phyloP scores from a whole-genome alignment of 2,113 vertebrate genomes.

The Pedionomus torquatus region DNA sequence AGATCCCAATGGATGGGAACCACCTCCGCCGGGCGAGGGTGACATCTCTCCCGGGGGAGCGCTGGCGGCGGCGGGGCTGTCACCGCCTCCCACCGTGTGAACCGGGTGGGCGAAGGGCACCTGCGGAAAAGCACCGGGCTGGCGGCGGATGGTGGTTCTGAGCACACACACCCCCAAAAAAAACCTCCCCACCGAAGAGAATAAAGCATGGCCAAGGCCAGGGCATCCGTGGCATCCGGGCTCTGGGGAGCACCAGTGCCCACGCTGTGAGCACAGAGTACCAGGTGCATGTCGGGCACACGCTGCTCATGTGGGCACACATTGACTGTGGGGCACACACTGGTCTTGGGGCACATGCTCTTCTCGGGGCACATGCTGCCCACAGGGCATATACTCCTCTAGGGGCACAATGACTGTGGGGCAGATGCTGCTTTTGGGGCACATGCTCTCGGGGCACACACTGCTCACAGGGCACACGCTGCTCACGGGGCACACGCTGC shows the following conservation, averaged over 20 bases:
- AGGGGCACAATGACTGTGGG: too few species aligned
- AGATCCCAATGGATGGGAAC: neutral
- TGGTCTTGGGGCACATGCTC: too few species aligned
- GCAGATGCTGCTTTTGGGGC: too few species aligned
- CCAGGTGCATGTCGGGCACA: neutral
- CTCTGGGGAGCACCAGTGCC: fast-evolving
- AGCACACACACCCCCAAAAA: neutral
- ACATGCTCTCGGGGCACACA: too few species aligned
- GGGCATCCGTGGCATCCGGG: fast-evolving
- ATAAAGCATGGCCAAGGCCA: neutral
- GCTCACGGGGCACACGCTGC: neutral
- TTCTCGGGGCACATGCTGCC: too few species aligned
- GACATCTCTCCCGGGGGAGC: conserved; percentile 33
- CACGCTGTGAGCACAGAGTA: neutral
- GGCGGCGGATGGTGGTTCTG: neutral
- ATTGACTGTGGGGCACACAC: too few species aligned
- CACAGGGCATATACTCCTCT: too few species aligned
- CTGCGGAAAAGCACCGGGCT: neutral
- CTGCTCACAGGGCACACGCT: neutral
- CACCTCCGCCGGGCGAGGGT: neutral
- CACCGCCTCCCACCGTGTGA: neutral
- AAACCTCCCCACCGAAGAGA: too few species aligned
- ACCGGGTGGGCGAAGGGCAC: fast-evolving
- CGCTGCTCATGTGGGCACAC: too few species aligned
- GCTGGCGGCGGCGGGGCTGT: neutral